Evolutionary conservation across 2,888 invertebrate genomes (phyloP), one percentile per base, ranked within the genome.

Genomic region (Parasteatoda lunata): DNA sequence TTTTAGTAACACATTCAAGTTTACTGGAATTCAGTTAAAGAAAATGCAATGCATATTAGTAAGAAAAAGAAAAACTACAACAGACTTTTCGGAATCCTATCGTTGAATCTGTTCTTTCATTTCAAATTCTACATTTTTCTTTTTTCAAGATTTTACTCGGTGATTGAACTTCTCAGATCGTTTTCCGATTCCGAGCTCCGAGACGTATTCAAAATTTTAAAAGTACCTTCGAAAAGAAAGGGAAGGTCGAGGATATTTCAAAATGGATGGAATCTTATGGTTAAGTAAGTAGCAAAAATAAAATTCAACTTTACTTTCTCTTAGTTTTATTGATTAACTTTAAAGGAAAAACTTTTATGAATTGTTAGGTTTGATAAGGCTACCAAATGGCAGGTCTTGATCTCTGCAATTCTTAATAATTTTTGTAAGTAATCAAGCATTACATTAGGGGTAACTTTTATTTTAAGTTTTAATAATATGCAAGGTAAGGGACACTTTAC

Each of bases 181-280:
- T 70, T 70, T 70, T 70, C 70, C 48, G 45, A 48, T 70, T 49
- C 70, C 48, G 11, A 9, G 13, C 49, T 70, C 49, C 70, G n/a
- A 5, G 70, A 70, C 49, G 70, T n/a, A 70, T 70, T 70, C 70
- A 48, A 70, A 70, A 70, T 48, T 70, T 70, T 47, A 49, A 70
- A 70, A 70, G 70, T 48, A 48, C n/a, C 48, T 48, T 48, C 13
- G 48, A 49, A 70, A 47, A 49, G n/a, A 70, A 70, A 70, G 49
- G 49, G 47, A 45, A 48, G 49, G 49, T 48, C 47, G 48, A 70
- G 30, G 30, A 59, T 59, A 4, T 7, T 59, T 4, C 59, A 59
- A n/a, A 59, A 59, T 7, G 59, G n/a, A 59, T 59, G n/a, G n/a
- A 59, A 59, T 59, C 9, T n/a, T 59, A 59, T 59, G 4, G n/a